Base-by-base conservation (phyloP, 2,888 invertebrate genomes). In the Poecilus cupreus region DNA sequence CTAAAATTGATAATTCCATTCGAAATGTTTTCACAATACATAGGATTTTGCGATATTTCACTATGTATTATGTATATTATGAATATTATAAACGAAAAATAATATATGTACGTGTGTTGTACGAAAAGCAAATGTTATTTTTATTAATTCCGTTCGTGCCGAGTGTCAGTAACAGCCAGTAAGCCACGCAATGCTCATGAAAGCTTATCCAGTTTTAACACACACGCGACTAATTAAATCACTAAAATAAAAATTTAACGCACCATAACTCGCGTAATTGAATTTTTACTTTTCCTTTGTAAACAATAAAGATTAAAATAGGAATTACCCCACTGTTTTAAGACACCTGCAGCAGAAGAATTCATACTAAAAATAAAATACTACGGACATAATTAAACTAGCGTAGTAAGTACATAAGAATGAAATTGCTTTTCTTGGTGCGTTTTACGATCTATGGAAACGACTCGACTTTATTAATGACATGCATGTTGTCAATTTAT, bases 101-200 rank as follows among this genome's bases (percentile, higher is more conserved):
- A 46, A 13, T 13, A 13, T 1, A 46, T 4, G n/a, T 13, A 46
- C n/a, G n/a, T 13, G 13, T 46, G n/a, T n/a, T 8, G 46, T 46
- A 46, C n/a, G 46, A n/a, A 46, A 46, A 46, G n/a, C 46, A 46
- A 46, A 46, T 46, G 46, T 46, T 46, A 46, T 46, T 46, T 46
- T 46, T 46, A 3, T 8, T 46, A 46, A 46, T 46, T 46, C 46
- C 46, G 46, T 46, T 46, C 46, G n/a, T 46, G 2, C n/a, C 13
- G n/a, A 46, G n/a, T 46, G 46, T 46, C 46, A 46, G 46, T 46
- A 46, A 46, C 46, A 46, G 46, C 11, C 46, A 2, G 46, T 46
- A 46, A 13, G 46, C 46, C 46, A 46, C 46, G 46, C 13, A 46
- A 46, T 46, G 3, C 10, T 8, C 10, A 43, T 43, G 43, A 43